Base-by-base conservation (phyloP, 2,888 invertebrate genomes). In the Eutolmus rufibarbis region DNA sequence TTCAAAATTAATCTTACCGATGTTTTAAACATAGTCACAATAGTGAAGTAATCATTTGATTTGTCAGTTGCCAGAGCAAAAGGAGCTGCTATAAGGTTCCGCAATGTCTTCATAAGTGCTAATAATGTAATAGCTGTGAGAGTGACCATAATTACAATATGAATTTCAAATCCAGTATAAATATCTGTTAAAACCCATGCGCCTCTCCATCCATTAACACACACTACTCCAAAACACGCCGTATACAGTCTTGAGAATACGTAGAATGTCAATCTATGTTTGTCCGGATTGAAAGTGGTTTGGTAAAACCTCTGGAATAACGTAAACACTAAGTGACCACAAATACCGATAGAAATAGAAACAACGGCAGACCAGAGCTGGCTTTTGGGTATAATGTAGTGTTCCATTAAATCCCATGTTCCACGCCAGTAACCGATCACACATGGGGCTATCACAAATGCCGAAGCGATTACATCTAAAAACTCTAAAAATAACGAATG, bases 131-230 rank as follows among this genome's bases (percentile, higher is more conserved):
- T 93, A 5, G 96, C 95, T 12, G 96, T 94, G 56, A 94, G 92
- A 12, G 95, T 95, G 0, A 95, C 95, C 12, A 95, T 93, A 88
- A 95, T 93, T 88, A 96, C 93, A 89, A 95, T 94, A 88, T 88
- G 82, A 51, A 88, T 74, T 74, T 88, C 84, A 79, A 87, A 88
- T 28, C 95, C 95, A 56, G 96, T 96, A 90, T 96, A 95, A 91
- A 95, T 93, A 91, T 97, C 97, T 90, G 97, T 94, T 19, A 93
- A 89, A 77, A 91, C 94, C 97, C 97, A 98, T 76, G 96, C 95
- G 1, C 97, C 97, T 9, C 97, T 94, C 97, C 97, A 98, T 88
- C 96, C 96, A 91, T 96, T 97, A 74, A 97, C 97, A 92, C 97
- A 97, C 89, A 96, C 95, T 90, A 96, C 94, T 9, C 96, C 97